Percentiles rank a stretch among this genome's conserved stretches.
Conservation (phyloP, 1,140 invertebrate species). For the Habropoda laboriosa region DNA sequence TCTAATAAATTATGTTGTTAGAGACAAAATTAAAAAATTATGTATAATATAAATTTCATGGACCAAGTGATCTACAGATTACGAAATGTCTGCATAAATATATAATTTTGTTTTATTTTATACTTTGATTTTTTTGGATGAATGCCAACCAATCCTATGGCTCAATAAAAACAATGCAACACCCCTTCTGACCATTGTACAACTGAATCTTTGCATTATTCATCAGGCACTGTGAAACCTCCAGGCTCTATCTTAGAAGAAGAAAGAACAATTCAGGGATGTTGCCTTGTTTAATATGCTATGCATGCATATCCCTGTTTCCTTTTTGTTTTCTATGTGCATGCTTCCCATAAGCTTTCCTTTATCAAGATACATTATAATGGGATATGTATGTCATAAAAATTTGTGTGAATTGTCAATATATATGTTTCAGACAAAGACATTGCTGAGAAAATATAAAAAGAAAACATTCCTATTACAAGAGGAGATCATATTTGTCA, state of each 20-base stretch:
- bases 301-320: conserved; percentile 43
- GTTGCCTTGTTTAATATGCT: conserved; percentile 59
- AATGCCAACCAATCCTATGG: conserved; percentile 52
- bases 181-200: conserved; percentile 55
- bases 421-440: neutral
- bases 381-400: conserved; percentile 2
- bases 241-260: conserved; percentile 46
- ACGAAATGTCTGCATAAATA: conserved; percentile 3
- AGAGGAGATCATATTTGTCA: neutral
- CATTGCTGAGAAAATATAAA: neutral
- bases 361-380: conserved; percentile 19
- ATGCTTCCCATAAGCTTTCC: conserved; percentile 24
- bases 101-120: conserved; percentile 10
- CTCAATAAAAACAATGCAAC: conserved; percentile 60
- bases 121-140: conserved; percentile 53
- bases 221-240: conserved; percentile 56
- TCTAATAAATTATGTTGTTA: neutral
- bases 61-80: neutral
- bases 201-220: conserved; percentile 65
- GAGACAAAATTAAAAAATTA: neutral
- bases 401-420: neutral
- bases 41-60: neutral
- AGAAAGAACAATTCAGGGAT: conserved; percentile 61
- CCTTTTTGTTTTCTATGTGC: conserved; percentile 42
- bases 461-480: neutral